phyloP scores from a whole-genome alignment of 2,797 vertebrate species.

The Uromys caudimaculatus region DNA sequence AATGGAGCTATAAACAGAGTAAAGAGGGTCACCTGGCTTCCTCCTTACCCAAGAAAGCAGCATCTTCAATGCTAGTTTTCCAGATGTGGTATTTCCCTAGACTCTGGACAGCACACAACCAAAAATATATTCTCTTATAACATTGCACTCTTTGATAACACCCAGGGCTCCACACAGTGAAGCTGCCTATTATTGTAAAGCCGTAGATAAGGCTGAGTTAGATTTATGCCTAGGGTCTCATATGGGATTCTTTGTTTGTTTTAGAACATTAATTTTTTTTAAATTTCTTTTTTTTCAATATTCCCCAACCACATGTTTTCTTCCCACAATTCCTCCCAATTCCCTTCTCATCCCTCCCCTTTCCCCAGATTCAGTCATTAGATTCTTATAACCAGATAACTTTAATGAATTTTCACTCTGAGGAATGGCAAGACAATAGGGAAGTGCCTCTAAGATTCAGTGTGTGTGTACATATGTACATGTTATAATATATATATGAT shows the following conservation, averaged over 20 bases:
- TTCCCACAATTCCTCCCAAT: neutral
- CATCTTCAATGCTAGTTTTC: neutral
- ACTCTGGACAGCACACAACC: no score
- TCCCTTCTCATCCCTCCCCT: neutral
- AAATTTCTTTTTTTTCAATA: neutral
- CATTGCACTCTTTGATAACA: neutral
- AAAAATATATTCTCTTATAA: neutral
- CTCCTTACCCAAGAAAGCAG: no score
- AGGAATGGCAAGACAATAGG: neutral
- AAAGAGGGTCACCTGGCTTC: no score
- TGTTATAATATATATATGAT: neutral
- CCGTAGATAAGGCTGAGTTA: neutral
- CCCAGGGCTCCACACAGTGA: neutral
- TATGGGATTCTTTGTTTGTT: neutral
- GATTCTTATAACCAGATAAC: neutral
- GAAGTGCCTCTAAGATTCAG: neutral
- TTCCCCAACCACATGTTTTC: neutral
- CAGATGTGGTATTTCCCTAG: neutral
- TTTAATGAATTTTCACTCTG: neutral
- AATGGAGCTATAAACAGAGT: neutral
- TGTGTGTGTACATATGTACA: neutral
- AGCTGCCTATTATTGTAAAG: neutral
- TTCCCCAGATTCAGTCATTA: neutral
- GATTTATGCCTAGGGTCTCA: fast-evolving
- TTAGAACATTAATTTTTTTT: neutral